Evolutionary conservation across 2,888 invertebrate species (phyloP).

Genomic region (Lutraria lutraria): DNA sequence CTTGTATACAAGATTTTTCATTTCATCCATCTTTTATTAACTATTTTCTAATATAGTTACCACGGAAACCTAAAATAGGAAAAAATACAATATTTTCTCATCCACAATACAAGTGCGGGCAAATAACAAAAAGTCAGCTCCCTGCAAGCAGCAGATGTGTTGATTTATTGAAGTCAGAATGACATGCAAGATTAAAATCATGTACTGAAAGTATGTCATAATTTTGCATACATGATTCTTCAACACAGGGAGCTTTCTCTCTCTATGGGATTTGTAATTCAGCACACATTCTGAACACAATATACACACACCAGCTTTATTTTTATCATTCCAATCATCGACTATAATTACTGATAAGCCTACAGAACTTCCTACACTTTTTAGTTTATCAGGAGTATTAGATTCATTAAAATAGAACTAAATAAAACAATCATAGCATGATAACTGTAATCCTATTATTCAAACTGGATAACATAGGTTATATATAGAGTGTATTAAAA

Average conservation of each 20-base stretch:
- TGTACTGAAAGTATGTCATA: neutral
- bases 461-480: too few species aligned
- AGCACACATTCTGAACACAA: neutral
- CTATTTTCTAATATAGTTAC: neutral
- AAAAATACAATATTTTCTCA: neutral
- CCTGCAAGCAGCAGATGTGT: neutral
- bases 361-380: neutral
- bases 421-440: too few species aligned
- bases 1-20: conserved; percentile 61
- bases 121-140: neutral
- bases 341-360: neutral
- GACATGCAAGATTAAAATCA: neutral
- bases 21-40: conserved; percentile 52
- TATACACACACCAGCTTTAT: neutral
- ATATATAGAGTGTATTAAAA: too few species aligned
- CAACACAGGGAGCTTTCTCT: neutral
- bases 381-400: too few species aligned
- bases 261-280: neutral
- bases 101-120: neutral
- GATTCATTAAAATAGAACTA: too few species aligned
- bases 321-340: neutral
- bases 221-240: neutral
- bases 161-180: neutral
- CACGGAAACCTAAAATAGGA: neutral
- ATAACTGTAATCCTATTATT: too few species aligned